Conservation (phyloP, 2,888 invertebrate species). For the Diaperis boleti region DNA sequence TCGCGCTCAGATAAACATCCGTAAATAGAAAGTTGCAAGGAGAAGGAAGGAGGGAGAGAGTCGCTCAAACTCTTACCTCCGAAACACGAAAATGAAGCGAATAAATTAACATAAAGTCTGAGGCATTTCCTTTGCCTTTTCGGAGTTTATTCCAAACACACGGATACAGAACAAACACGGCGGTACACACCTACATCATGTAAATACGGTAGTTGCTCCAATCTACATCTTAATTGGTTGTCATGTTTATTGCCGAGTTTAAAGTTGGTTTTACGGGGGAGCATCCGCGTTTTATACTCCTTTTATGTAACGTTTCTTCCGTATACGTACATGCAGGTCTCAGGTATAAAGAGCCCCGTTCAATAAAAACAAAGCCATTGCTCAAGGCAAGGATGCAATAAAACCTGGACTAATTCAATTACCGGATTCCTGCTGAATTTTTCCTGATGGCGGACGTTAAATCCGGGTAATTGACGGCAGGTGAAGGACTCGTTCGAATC, state of each 20-base stretch:
- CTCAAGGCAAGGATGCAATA: constrained; percentile 28
- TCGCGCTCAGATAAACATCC: constrained; percentile 53
- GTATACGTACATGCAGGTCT: constrained; percentile 33
- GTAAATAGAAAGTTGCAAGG: constrained; percentile 49
- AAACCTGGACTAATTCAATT: constrained; percentile 33
- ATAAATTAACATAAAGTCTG: constrained; percentile 64
- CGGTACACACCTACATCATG: constrained; percentile 64
- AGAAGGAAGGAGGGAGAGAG: constrained; percentile 52
- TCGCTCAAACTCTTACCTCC: constrained; percentile 54
- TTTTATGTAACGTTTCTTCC: constrained; percentile 44
- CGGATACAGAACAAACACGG: constrained; percentile 62
- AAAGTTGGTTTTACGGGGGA: constrained; percentile 55
- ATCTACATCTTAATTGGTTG: constrained; percentile 68
- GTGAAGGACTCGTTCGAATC: constrained; percentile 8
- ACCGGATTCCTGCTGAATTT: constrained; percentile 20
- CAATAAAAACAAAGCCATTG: constrained; percentile 40
- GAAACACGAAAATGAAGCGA: constrained; percentile 62
- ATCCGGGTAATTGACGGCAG: constrained; percentile 7
- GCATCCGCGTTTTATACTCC: constrained; percentile 45
- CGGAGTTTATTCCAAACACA: constrained; percentile 63
- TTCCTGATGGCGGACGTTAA: background rate
- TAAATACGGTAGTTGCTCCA: constrained; percentile 64
- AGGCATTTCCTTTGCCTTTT: constrained; percentile 60
- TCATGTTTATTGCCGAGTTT: constrained; percentile 66
- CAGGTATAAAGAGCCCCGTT: constrained; percentile 39